A percentile compares a stretch with the other conserved stretches of the same genome.
Evolutionary conservation across 2,888 invertebrate genomes (phyloP).

Genomic region (Erebia epiphron): DNA sequence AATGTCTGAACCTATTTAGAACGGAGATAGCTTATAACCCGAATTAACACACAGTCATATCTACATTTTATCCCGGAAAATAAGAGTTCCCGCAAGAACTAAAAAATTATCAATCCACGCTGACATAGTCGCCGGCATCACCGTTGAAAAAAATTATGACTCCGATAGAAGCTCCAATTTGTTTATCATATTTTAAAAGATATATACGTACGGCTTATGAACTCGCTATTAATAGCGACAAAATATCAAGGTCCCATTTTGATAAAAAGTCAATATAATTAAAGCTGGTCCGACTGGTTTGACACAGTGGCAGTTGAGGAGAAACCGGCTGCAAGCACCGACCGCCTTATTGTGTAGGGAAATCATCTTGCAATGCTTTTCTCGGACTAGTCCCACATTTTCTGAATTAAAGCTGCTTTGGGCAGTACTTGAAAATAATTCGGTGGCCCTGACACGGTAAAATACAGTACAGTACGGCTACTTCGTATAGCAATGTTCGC

Average conservation of each 20-base stretch:
- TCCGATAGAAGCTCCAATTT: not conserved
- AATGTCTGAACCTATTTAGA: no score
- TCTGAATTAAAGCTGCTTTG: not conserved
- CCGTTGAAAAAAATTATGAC: not conserved
- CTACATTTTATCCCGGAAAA: no score
- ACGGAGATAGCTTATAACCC: no score
- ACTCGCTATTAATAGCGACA: slow-evolving; percentile 17
- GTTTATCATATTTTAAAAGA: not conserved
- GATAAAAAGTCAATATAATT: slow-evolving; percentile 34
- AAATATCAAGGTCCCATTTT: slow-evolving; percentile 20
- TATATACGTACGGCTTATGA: not conserved
- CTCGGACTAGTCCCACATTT: not conserved
- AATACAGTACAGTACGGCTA: no score
- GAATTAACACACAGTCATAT: no score
- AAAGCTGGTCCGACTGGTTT: slow-evolving; percentile 37
- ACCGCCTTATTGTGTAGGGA: slow-evolving; percentile 11
- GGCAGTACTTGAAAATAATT: no score
- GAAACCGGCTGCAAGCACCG: slow-evolving; percentile 21
- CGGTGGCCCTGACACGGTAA: no score
- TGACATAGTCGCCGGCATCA: no score
- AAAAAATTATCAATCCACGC: no score
- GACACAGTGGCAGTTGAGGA: slow-evolving; percentile 33
- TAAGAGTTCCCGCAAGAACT: no score
- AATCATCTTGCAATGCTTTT: not conserved
- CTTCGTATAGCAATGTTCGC: no score